Base-by-base conservation (phyloP, 2,797 vertebrate genomes). In the Falco naumanni region DNA sequence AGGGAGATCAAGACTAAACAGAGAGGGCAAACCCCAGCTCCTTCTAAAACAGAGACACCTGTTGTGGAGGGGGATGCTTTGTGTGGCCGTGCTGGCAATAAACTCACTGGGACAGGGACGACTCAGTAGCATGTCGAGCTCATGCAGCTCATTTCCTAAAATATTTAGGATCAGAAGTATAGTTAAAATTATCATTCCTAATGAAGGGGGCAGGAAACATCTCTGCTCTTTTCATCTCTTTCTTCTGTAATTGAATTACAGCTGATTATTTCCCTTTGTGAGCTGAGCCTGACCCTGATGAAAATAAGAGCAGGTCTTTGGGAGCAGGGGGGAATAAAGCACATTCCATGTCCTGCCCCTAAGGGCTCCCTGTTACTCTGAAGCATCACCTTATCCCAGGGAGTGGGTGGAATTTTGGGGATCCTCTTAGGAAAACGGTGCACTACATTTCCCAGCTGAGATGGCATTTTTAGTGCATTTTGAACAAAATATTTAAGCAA, bases 181-280 rank as follows among this genome's bases (percentile, higher is more conserved):
- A 97, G 88, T 94, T 93, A 77, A 97, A 98, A 95, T 95, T 59
- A 90, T 87, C 83, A 88, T 89, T 96, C 60, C 74, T 84, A 79
- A 65, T 81, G 66, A 93, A 97, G 28, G 48, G 51, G 34, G 25
- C 50, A 24, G 60, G n/a, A 96, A 77, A 78, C 20, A 63, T 89
- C 79, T 65, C 39, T 84, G 60, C 33, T 71, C 76, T 94, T 95
- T 68, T n/a, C 8, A 57, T 79, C 37, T 75, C 74, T 81, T 75
- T 72, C 24, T 86, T 74, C 85, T 90, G 13, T 84, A 78, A 69
- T 31, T 66, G 88, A 94, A 85, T 79, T 92, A 91, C 47, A 71
- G 87, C 33, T 85, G 77, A 68, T 89, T 91, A 71, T 96, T 79
- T 41, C 18, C 45, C 69, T 91, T 94, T 68, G 16, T 85, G 60